Evolutionary conservation across 1,140 invertebrate species (phyloP).

Genomic region (Drosophila littoralis): DNA sequence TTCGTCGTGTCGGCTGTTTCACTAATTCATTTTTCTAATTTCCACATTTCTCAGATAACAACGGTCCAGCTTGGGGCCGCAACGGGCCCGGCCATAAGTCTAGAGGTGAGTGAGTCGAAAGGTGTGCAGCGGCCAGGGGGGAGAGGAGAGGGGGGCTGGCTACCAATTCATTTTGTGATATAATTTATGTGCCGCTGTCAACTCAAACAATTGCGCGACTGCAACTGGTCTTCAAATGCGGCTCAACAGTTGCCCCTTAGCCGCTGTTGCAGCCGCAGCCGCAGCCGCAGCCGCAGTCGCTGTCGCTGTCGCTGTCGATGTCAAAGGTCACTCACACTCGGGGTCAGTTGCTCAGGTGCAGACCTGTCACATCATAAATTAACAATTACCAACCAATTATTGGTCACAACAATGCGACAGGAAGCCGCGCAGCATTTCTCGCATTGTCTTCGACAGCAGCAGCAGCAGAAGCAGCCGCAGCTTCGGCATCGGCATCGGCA

Average conservation of each 20-base stretch:
- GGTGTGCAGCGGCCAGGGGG: not conserved
- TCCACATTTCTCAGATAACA: constrained; percentile 65
- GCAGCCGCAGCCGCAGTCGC: not conserved
- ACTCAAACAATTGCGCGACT: constrained; percentile 70
- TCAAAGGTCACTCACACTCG: constrained; percentile 33
- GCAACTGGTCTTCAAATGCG: constrained; percentile 75
- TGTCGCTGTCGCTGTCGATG: constrained; percentile 14
- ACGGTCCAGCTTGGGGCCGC: constrained; percentile 12
- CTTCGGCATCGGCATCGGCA: not conserved
- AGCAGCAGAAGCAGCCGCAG: not conserved
- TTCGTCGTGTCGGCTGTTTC: constrained; percentile 18
- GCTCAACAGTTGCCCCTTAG: constrained; percentile 7
- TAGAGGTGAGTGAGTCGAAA: not conserved
- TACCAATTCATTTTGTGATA: constrained; percentile 67
- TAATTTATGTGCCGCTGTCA: constrained; percentile 75
- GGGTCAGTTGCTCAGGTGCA: constrained; percentile 58
- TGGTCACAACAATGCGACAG: constrained; percentile 38
- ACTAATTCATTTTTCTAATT: constrained; percentile 80
- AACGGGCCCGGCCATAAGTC: not conserved
- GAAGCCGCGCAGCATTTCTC: constrained; percentile 13
- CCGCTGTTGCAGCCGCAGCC: not conserved
- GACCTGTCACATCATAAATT: constrained; percentile 58
- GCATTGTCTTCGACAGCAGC: not conserved
- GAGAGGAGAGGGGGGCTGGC: constrained; percentile 28
- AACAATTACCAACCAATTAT: constrained; percentile 75